Base-by-base conservation (phyloP, 2,888 invertebrate genomes). In the Pharmacophagus antenor region DNA sequence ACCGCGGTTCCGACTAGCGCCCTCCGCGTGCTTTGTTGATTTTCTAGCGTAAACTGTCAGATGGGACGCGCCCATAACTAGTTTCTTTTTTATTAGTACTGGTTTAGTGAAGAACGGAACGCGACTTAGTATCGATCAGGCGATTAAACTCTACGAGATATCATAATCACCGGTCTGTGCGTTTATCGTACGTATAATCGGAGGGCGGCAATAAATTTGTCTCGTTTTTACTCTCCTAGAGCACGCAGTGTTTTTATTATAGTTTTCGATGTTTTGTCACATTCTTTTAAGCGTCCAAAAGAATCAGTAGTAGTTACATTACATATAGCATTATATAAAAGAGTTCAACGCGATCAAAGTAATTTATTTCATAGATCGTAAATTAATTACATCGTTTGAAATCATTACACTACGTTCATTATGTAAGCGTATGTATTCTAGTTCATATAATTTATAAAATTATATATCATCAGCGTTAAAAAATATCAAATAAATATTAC, bases 161-260 rank as follows among this genome's bases (percentile, higher is more conserved):
- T 89, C 89, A 89, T 90, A 90, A 90, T 90, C 89, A 89, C 88
- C 82, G 88, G 88, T 84, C 85, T 87, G 81, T 72, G 84, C 82
- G 86, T 90, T 88, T 89, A 90, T 89, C 88, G 85, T 87, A 82
- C 81, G 73, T 79, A 85, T 88, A 88, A 90, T 90, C 88, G 82
- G 80, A 81, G 84, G 74, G 76, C 79, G 79, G 86, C 85, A 79
- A 88, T 89, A 88, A 88, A 89, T 89, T 89, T 86, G 89, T 88
- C 88, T 86, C 86, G 85, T 89, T 87, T 88, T 60, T 87, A 87
- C 87, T 88, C 88, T 81, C 78, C 81, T 80, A 80, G 82, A 85
- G 84, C 82, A 82, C 84, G 80, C 88, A 80, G 84, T 82, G 79
- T 82, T 80, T 79, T 71, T 71, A 74, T 79, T 77, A 82, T 72